phyloP scores from a whole-genome alignment of 2,113 vertebrate species.

The Ornithorhynchus anatinus region DNA sequence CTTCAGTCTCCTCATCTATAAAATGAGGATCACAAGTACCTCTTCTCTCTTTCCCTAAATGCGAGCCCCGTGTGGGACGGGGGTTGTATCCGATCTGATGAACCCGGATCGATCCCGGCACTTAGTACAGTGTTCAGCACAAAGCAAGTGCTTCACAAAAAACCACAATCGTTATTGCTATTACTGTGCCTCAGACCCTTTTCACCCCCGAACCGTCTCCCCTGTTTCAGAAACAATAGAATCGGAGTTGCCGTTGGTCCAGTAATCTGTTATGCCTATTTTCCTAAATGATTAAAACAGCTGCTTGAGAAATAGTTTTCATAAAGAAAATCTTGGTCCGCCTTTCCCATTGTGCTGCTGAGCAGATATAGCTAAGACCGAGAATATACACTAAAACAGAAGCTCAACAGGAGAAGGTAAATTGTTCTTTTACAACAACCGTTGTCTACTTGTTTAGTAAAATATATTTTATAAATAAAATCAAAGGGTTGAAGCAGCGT shows the following conservation, averaged over 20 bases:
- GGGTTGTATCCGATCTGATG: too few species aligned
- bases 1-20: too few species aligned
- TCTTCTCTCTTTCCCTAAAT: too few species aligned
- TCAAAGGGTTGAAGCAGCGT: not conserved
- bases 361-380: not conserved
- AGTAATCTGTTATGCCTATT: not conserved
- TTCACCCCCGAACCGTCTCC: rapidly evolving
- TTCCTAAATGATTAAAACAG: not conserved
- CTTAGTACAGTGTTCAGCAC: too few species aligned
- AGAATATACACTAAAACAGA: not conserved
- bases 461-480: not conserved
- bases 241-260: not conserved
- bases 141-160: too few species aligned
- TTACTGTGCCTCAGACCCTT: too few species aligned
- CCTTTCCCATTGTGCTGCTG: rapidly evolving
- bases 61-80: too few species aligned
- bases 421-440: not conserved
- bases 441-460: not conserved
- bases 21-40: too few species aligned
- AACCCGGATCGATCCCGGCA: too few species aligned
- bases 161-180: too few species aligned
- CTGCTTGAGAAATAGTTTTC: not conserved
- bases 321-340: not conserved
- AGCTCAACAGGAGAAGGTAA: not conserved
- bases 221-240: not conserved